These are phyloP conservation scores for Holothuria leucospilota DNA, from an alignment of 53 echinoderm and acorn worm genomes.

Conservation along the genomic window DNA sequence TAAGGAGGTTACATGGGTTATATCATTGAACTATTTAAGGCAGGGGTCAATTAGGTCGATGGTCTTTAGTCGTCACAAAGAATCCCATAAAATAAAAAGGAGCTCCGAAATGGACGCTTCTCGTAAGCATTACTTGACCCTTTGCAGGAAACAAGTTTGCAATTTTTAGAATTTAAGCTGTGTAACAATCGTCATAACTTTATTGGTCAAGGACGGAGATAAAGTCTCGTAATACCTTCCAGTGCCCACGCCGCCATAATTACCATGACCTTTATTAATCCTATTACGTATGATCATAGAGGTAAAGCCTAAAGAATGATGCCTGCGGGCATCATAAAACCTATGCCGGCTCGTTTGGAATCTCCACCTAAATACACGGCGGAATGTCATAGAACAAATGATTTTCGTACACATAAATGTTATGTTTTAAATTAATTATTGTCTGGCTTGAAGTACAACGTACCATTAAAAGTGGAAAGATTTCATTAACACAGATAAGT, in stretches of 20 bases:
- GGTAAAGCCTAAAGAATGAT: neutral
- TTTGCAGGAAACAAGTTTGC: no score
- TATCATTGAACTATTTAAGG: no score
- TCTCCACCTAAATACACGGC: neutral
- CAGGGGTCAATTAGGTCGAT: no score
- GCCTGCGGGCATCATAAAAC: neutral
- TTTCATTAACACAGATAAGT: constrained; percentile 32
- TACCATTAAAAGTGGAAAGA: neutral
- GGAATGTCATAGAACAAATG: constrained; percentile 1
- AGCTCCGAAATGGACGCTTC: no score
- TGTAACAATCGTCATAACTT: neutral
- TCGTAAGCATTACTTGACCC: no score
- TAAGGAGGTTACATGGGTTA: no score
- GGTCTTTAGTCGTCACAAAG: no score
- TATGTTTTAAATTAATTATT: constrained; percentile 32
- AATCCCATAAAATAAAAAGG: no score
- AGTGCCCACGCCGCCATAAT: constrained; percentile 21
- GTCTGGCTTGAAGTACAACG: neutral
- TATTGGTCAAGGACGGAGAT: constrained; percentile 7
- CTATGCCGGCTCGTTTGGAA: constrained; percentile 22
- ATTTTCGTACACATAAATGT: constrained; percentile 33
- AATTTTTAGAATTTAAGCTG: neutral
- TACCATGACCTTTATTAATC: neutral
- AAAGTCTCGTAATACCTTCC: neutral
- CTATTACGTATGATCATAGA: neutral